phyloP scores from a whole-genome alignment of 2,888 invertebrate genomes.

The Anagyrus pseudococci region DNA sequence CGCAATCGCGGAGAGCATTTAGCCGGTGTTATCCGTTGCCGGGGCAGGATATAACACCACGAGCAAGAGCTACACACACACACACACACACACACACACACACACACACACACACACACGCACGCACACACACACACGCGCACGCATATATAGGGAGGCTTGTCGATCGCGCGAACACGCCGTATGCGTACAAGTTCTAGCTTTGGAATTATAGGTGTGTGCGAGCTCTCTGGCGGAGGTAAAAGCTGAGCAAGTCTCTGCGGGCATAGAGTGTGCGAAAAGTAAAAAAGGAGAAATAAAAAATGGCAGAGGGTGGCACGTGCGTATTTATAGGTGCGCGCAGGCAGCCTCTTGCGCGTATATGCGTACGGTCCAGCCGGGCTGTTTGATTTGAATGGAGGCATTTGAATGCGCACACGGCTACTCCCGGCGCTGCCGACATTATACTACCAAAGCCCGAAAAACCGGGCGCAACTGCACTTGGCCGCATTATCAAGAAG shows the following conservation, averaged over 20 bases:
- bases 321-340: background rate
- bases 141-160: no score
- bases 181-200: no score
- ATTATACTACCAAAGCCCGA: slow-evolving; percentile 29
- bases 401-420: slow-evolving; percentile 17
- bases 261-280: background rate
- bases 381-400: slow-evolving; percentile 30
- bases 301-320: background rate
- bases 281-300: background rate
- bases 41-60: no score
- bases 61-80: no score
- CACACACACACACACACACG: no score
- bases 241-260: background rate
- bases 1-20: no score
- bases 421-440: background rate
- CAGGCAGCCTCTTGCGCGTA: background rate
- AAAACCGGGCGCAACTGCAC: slow-evolving; percentile 4
- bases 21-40: no score
- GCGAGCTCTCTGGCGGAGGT: no score
- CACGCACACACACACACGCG: no score
- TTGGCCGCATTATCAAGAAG: background rate
- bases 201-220: no score
- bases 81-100: no score
- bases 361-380: background rate
- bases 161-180: no score